These are phyloP conservation scores for Poecilia gillii DNA, from an alignment of 2,797 vertebrate species.

Conservation along the genomic window DNA sequence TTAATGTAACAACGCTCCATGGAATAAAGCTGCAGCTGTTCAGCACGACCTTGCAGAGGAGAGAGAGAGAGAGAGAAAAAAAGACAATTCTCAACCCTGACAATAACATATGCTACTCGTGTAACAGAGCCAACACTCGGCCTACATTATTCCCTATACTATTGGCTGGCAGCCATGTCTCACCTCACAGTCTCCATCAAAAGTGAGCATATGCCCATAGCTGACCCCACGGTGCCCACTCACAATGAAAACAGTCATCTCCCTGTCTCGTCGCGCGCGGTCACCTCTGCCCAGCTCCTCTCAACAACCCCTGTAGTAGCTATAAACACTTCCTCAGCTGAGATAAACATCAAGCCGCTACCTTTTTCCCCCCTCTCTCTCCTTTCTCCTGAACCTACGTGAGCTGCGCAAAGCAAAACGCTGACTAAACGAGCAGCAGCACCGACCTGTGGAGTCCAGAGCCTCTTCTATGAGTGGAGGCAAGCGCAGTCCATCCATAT, in stretches of 20 bases:
- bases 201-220: slow-evolving; percentile 56
- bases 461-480: slow-evolving; percentile 83
- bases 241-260: slow-evolving; percentile 49
- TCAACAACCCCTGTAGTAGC: slow-evolving; percentile 12
- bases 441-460: slow-evolving; percentile 81
- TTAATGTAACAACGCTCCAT: background rate
- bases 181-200: slow-evolving; percentile 72
- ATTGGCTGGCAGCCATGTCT: slow-evolving; percentile 38
- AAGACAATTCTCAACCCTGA: slow-evolving; percentile 15
- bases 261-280: slow-evolving; percentile 57
- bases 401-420: slow-evolving; percentile 44
- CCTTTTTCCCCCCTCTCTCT: background rate
- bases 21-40: slow-evolving; percentile 22
- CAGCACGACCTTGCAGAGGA: background rate
- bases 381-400: slow-evolving; percentile 27
- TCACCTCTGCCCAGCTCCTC: slow-evolving; percentile 32
- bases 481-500: slow-evolving; percentile 82
- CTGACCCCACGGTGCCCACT: slow-evolving; percentile 38
- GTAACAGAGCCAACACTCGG: slow-evolving; percentile 19
- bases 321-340: slow-evolving; percentile 30
- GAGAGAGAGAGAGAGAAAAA: background rate
- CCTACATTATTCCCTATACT: slow-evolving; percentile 25
- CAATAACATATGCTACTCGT: slow-evolving; percentile 40
- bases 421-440: slow-evolving; percentile 40
- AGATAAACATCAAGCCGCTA: slow-evolving; percentile 26